A percentile compares a stretch with the other conserved stretches of the same genome.
Conservation (phyloP, 2,888 invertebrate genomes). For the Hartigia nigra region DNA sequence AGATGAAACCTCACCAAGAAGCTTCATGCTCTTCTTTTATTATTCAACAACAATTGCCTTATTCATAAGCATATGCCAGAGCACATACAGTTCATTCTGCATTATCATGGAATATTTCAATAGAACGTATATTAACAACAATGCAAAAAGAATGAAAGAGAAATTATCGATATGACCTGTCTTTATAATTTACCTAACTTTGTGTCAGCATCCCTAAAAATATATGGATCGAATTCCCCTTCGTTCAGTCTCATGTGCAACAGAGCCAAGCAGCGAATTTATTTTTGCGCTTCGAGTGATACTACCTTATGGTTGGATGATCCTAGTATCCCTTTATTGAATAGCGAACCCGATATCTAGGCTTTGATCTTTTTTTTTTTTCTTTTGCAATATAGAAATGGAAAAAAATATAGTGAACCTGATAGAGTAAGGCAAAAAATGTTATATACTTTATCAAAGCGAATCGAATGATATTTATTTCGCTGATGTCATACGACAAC, state of each 20-base stretch:
- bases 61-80: neutral
- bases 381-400: neutral
- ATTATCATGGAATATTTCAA: neutral
- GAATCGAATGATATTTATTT: slow-evolving; percentile 10
- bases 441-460: neutral
- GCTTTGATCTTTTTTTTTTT: neutral
- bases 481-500: neutral
- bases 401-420: neutral
- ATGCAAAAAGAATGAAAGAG: neutral
- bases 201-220: neutral
- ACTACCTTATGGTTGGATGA: slow-evolving; percentile 39
- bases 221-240: neutral
- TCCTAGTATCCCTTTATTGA: slow-evolving; percentile 36
- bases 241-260: slow-evolving; percentile 1
- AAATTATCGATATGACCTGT: neutral
- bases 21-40: neutral
- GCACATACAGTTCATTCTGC: neutral
- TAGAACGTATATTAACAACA: neutral
- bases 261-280: slow-evolving; percentile 28
- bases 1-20: neutral
- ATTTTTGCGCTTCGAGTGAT: slow-evolving; percentile 42
- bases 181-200: neutral
- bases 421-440: neutral
- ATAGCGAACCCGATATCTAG: slow-evolving; percentile 1
- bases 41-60: neutral